Conservation (phyloP, 2,113 vertebrate species). For the Malurus cyaneus region DNA sequence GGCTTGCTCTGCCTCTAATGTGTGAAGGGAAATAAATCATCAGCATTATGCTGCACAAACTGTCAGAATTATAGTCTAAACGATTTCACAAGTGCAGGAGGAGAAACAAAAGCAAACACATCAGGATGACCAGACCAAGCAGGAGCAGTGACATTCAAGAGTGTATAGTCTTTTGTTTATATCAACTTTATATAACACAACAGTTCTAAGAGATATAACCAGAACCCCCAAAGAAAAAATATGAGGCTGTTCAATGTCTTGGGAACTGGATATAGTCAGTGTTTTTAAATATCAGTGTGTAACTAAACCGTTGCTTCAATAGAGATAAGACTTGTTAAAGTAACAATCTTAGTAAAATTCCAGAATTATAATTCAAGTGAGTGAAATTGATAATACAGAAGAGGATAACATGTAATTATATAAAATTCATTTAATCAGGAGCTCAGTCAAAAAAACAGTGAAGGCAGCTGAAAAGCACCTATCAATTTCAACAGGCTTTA, state of each 20-base stretch:
- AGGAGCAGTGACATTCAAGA: not conserved
- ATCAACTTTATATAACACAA: not conserved
- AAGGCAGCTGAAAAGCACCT: slow-evolving; percentile 10
- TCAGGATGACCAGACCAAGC: not conserved
- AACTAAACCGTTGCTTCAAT: not conserved
- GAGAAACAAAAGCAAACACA: not conserved
- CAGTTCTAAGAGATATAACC: not conserved
- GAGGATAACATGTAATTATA: not conserved
- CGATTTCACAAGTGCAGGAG: not conserved
- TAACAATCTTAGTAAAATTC: not conserved
- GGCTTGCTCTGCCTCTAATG: not conserved
- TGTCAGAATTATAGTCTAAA: not conserved
- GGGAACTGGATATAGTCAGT: not conserved
- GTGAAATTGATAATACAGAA: not conserved
- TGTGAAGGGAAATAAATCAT: not conserved
- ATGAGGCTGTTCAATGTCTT: not conserved
- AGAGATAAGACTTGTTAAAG: not conserved
- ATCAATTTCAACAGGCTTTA: slow-evolving; percentile 18
- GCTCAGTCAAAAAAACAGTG: not conserved
- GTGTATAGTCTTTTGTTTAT: not conserved
- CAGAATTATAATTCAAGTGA: not conserved
- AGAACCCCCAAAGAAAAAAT: not conserved
- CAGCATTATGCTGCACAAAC: not conserved
- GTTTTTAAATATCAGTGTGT: not conserved
- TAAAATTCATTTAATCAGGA: not conserved